Base-by-base conservation (phyloP, 2,113 vertebrate species). In the Kryptolebias marmoratus region DNA sequence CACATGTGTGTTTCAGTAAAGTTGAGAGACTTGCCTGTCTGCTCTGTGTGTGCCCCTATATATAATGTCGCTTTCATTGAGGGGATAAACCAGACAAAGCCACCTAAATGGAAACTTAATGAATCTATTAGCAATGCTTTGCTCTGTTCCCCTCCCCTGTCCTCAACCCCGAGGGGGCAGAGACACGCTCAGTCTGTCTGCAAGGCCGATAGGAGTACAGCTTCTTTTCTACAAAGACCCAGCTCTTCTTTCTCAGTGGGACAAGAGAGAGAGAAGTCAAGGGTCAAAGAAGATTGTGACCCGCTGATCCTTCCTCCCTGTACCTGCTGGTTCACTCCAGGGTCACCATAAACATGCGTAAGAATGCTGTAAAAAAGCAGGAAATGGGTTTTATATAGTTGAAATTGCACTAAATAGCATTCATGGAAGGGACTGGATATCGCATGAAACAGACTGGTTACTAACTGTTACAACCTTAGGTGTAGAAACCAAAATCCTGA, bases 321-420 rank as follows among this genome's bases (percentile, higher is more conserved):
- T 90, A 91, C 90, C 89, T 91, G 89, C 83, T 84, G 86, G 90
- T 84, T 90, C 90, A 91, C 73, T 68, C 8, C 71, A 74, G 85
- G 91, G 91, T 90, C 91, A 86, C 66, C 45, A 32, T 30, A 49
- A 61, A 39, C 48, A 64, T 27, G 31, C 44, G 52, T 11, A 50
- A 30, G 48, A 71, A 5, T 48, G 18, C 22, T 64, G 32, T 39
- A 71, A 61, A 28, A 52, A 10, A 36, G 48, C 65, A 52, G 31
- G n/a, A 65, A 8, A 13, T 31, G 6, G 22, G 16, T 3, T 39
- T 13, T 18, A 52, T 5, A 52, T 10, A 39, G 5, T 52, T 36
- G 2, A 64, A 22, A 22, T 10, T 73, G 30, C 3, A 18, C 14
- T 49, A 12, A 9, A 7, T 52, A 57, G 28, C 32, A 18, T 62